These are phyloP conservation scores for Hyla sarda DNA, from an alignment of 2,113 vertebrate species.

Conservation along the genomic window DNA sequence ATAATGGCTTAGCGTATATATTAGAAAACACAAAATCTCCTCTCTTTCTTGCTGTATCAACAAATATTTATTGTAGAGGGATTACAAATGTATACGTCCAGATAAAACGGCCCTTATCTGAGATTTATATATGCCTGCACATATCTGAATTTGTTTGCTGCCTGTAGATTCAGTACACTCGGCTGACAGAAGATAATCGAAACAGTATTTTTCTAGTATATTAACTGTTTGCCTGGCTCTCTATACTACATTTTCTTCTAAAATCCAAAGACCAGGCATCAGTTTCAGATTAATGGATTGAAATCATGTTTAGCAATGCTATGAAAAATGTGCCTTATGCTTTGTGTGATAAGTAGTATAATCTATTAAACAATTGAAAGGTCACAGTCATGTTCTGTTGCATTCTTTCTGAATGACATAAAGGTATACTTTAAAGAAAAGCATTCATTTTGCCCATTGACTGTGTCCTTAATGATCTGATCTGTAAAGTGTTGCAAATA, in stretches of 20 bases:
- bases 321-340: not conserved
- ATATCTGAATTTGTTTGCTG: constrained; percentile 19
- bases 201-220: constrained; percentile 3
- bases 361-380: constrained; percentile 5
- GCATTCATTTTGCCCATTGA: not conserved
- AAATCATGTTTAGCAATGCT: not conserved
- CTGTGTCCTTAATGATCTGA: not conserved
- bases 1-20: not conserved
- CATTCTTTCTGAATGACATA: not conserved
- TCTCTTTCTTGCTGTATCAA: constrained; percentile 8
- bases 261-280: not conserved
- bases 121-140: constrained; percentile 7
- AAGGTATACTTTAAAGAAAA: not conserved
- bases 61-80: constrained; percentile 34
- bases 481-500: not conserved
- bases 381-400: not conserved
- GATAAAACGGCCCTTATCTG: constrained; percentile 9
- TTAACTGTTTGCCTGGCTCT: not conserved
- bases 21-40: not conserved
- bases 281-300: not conserved
- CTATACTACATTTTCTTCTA: not conserved
- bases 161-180: not conserved
- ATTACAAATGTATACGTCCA: constrained; percentile 27
- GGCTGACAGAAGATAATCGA: constrained; percentile 18
- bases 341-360: constrained; percentile 3